These are phyloP conservation scores for Campylorhamphus procurvoides DNA, from an alignment of 2,113 vertebrate genomes.

Conservation along the genomic window DNA sequence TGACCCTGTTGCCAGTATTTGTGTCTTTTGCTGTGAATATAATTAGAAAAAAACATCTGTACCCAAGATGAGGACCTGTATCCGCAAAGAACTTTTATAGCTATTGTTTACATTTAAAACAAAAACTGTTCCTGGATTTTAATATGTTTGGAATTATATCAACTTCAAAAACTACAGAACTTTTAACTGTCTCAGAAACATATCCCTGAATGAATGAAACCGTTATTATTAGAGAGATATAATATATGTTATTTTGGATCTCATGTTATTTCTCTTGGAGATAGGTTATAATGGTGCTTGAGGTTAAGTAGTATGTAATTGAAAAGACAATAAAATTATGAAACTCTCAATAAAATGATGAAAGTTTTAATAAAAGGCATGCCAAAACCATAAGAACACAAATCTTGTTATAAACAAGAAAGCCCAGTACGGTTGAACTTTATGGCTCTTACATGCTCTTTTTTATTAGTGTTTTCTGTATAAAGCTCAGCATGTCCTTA, in stretches of 20 bases:
- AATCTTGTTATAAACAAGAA: constrained; percentile 61
- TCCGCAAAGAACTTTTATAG: neutral
- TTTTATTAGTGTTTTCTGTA: constrained; percentile 67
- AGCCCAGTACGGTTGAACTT: constrained; percentile 57
- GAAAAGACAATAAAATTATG: constrained; percentile 9
- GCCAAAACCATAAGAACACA: constrained; percentile 39
- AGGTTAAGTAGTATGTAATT: constrained; percentile 46
- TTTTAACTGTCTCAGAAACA: neutral
- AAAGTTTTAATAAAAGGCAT: constrained; percentile 54
- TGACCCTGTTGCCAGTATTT: neutral
- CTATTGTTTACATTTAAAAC: neutral
- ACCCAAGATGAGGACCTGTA: neutral
- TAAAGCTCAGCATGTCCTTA: constrained; percentile 36
- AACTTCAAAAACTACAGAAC: neutral
- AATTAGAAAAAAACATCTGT: neutral
- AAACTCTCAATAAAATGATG: constrained; percentile 48
- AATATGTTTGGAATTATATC: neutral
- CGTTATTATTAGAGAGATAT: neutral
- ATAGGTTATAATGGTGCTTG: neutral
- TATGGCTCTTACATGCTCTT: constrained; percentile 41
- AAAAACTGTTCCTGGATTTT: neutral
- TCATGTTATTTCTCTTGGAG: constrained; percentile 29
- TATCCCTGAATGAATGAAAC: neutral
- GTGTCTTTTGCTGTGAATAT: neutral
- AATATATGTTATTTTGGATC: constrained; percentile 13